Conservation (phyloP, 2,888 invertebrate genomes). For the Drosophila paramelanica region DNA sequence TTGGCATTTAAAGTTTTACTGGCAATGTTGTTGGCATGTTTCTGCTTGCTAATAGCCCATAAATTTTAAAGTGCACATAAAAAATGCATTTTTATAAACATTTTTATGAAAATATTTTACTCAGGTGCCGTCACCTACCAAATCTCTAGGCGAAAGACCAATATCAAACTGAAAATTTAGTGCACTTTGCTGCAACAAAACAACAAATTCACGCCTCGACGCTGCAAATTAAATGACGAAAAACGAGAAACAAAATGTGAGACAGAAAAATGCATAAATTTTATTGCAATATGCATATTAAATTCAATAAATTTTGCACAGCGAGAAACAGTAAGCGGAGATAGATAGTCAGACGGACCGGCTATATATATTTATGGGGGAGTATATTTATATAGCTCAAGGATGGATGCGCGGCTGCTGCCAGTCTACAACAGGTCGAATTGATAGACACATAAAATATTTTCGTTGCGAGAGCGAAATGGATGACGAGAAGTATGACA, state of each 20-base stretch:
- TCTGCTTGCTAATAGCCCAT: not conserved
- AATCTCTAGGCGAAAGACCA: conserved; percentile 7
- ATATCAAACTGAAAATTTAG: conserved; percentile 46
- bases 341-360: conserved; percentile 43
- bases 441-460: conserved; percentile 71
- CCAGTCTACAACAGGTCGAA: conserved; percentile 53
- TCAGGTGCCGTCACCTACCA: conserved; percentile 12
- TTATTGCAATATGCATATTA: conserved; percentile 76
- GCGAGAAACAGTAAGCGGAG: conserved; percentile 21
- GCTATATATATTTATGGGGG: conserved; percentile 4
- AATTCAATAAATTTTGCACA: conserved; percentile 71
- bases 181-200: conserved; percentile 12
- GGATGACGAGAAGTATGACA: conserved; percentile 19
- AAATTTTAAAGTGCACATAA: not conserved
- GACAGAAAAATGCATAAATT: conserved; percentile 58
- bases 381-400: conserved; percentile 39
- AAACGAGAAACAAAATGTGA: not conserved
- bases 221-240: conserved; percentile 53
- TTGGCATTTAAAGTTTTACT: not conserved
- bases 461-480: conserved; percentile 24
- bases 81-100: conserved; percentile 1
- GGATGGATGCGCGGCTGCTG: conserved; percentile 53
- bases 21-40: not conserved
- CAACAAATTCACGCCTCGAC: conserved; percentile 41
- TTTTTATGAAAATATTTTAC: conserved; percentile 23